Percentiles rank a stretch among this genome's conserved stretches.
phyloP scores from a whole-genome alignment of 2,797 vertebrate species.

The Sebastes kiyomatsui region DNA sequence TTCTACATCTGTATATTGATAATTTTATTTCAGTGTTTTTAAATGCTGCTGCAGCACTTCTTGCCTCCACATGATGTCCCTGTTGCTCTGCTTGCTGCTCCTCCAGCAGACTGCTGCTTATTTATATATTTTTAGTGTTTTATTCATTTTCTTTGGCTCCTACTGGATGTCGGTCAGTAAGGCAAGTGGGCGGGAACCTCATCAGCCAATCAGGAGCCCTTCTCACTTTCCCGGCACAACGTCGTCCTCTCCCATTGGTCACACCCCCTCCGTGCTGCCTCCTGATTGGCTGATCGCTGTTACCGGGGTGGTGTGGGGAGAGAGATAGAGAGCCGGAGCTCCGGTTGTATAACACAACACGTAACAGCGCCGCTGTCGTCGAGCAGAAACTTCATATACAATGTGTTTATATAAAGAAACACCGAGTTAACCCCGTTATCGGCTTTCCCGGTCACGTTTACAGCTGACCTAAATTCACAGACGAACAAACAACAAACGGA shows the following conservation, averaged over 20 bases:
- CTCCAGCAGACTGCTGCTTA: neutral
- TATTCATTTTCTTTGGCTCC: constrained; percentile 13
- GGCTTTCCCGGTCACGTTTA: neutral
- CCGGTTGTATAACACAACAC: constrained; percentile 39
- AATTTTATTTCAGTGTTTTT: neutral
- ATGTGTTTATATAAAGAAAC: constrained; percentile 5
- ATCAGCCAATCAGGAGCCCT: constrained; percentile 13
- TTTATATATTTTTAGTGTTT: neutral
- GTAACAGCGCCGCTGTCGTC: constrained; percentile 26
- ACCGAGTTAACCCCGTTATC: neutral
- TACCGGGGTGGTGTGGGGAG: constrained; percentile 72
- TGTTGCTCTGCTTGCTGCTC: neutral
- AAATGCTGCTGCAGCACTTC: neutral
- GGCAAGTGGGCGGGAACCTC: constrained; percentile 68
- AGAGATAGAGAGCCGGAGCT: neutral
- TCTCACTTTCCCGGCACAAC: constrained; percentile 6
- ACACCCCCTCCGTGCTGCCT: constrained; percentile 66
- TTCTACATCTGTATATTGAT: neutral
- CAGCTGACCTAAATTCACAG: neutral
- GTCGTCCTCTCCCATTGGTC: constrained; percentile 70
- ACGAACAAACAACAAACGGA: neutral
- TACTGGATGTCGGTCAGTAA: constrained; percentile 81
- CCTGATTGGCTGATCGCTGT: constrained; percentile 75
- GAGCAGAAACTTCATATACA: constrained; percentile 26
- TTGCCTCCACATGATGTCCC: neutral